phyloP scores from a whole-genome alignment of 1,140 invertebrate species.

The Trachymyrmex septentrionalis region DNA sequence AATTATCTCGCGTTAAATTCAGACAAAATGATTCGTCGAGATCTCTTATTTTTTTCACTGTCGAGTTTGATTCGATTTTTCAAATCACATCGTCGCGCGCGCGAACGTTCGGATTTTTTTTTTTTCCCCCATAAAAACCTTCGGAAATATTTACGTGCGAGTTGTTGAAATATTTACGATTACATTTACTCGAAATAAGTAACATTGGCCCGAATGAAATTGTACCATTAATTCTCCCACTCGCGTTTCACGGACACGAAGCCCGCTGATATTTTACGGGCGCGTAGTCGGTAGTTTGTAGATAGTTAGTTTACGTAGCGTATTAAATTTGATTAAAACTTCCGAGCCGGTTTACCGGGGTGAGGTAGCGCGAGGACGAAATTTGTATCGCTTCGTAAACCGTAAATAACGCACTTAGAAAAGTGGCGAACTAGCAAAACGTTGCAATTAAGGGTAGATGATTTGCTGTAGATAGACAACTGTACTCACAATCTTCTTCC shows the following conservation, averaged over 20 bases:
- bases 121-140: not conserved
- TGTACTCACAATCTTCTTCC: not conserved
- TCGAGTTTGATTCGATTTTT: not conserved
- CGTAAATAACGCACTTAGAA: slow-evolving; percentile 44
- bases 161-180: not conserved
- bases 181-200: not conserved
- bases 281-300: slow-evolving; percentile 37
- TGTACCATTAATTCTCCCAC: slow-evolving; percentile 10
- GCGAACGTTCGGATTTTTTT: not conserved
- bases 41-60: not conserved
- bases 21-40: not conserved
- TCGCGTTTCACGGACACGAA: slow-evolving; percentile 16
- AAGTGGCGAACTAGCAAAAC: slow-evolving; percentile 12
- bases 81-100: not conserved
- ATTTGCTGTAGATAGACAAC: slow-evolving; percentile 23
- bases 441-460: not conserved
- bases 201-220: not conserved
- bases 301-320: slow-evolving; percentile 51
- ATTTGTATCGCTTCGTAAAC: slow-evolving; percentile 39
- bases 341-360: slow-evolving; percentile 10
- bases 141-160: not conserved
- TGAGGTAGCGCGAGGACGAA: not conserved
- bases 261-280: slow-evolving; percentile 43
- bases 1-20: slow-evolving; percentile 1
- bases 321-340: slow-evolving; percentile 61